phyloP scores from a whole-genome alignment of 2,888 invertebrate genomes.

The Octonoba sinensis region DNA sequence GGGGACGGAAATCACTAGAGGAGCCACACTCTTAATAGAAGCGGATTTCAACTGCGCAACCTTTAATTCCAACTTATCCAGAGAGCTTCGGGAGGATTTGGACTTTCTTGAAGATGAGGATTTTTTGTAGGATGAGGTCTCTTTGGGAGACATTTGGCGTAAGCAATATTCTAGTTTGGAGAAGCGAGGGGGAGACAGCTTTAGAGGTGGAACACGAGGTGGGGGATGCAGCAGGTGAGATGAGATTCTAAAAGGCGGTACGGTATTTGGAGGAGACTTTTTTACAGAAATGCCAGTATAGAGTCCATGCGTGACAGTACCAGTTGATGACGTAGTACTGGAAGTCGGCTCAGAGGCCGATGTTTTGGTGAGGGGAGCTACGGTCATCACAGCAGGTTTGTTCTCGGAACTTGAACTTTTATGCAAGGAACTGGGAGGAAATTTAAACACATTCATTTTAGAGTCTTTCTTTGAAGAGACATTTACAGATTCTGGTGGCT shows the following conservation, averaged over 20 bases:
- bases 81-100: slow-evolving; percentile 31
- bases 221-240: slow-evolving; percentile 47
- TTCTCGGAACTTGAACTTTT: slow-evolving; percentile 38
- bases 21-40: slow-evolving; percentile 49
- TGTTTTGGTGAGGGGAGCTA: slow-evolving; percentile 50
- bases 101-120: slow-evolving; percentile 40
- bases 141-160: slow-evolving; percentile 35
- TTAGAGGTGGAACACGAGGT: slow-evolving; percentile 50
- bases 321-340: slow-evolving; percentile 37
- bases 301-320: slow-evolving; percentile 46
- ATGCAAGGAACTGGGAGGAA: slow-evolving; percentile 24
- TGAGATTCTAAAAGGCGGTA: slow-evolving; percentile 46
- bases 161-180: slow-evolving; percentile 36
- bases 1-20: slow-evolving; percentile 52
- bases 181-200: slow-evolving; percentile 49
- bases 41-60: slow-evolving; percentile 53
- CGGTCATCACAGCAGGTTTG: slow-evolving; percentile 57
- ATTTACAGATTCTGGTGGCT: not conserved
- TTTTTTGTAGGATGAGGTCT: slow-evolving; percentile 34
- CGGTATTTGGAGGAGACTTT: slow-evolving; percentile 50
- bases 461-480: slow-evolving; percentile 29
- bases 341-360: slow-evolving; percentile 40
- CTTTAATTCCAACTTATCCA: slow-evolving; percentile 48
- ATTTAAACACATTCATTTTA: slow-evolving; percentile 34
- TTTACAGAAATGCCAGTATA: slow-evolving; percentile 55